A percentile compares a stretch with the other conserved stretches of the same genome.
phyloP scores from a whole-genome alignment of 2,797 vertebrate genomes.

The Sparus aurata region DNA sequence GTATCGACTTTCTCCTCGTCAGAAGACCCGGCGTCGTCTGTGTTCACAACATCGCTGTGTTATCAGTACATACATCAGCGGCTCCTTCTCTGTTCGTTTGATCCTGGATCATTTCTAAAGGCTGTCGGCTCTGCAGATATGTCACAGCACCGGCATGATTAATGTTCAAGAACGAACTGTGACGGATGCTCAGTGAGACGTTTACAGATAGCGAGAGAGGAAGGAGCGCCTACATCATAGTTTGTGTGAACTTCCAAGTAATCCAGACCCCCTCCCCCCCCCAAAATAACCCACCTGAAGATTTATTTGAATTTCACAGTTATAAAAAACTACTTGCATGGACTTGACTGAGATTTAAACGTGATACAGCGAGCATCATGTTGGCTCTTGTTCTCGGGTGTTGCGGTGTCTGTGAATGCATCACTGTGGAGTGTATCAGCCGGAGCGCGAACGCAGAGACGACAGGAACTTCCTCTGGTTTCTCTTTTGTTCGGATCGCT shows the following conservation, averaged over 20 bases:
- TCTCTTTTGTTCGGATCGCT: slow-evolving; percentile 15
- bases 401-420: neutral
- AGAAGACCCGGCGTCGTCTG: neutral
- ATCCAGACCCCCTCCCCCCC: no score
- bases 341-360: neutral
- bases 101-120: neutral
- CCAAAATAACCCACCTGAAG: neutral
- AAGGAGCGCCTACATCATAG: no score
- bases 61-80: neutral
- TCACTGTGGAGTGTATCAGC: neutral
- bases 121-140: neutral
- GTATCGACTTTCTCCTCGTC: slow-evolving; percentile 3
- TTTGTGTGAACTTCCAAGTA: no score
- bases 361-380: neutral
- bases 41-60: slow-evolving; percentile 4
- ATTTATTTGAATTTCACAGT: neutral
- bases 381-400: slow-evolving; percentile 11
- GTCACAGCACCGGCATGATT: neutral
- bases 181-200: neutral
- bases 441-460: neutral
- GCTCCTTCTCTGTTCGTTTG: neutral
- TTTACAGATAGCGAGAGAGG: no score
- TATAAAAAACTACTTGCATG: slow-evolving; percentile 7
- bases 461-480: slow-evolving; percentile 45
- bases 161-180: neutral